Base-by-base conservation (phyloP, 2,888 invertebrate genomes). In the Lasius fuliginosus region DNA sequence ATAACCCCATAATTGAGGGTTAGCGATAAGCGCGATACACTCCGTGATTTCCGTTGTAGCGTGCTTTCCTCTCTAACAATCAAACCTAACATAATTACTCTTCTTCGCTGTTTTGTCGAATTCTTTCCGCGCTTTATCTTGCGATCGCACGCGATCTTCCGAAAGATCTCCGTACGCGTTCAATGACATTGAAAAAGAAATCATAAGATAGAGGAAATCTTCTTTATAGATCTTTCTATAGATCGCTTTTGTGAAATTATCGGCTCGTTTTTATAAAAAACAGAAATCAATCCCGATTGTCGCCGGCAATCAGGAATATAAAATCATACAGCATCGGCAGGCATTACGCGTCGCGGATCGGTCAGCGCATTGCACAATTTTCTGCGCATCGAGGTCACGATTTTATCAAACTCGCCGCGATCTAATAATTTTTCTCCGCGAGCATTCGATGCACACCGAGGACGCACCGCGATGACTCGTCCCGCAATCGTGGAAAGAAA, bases 1-100 rank as follows among this genome's bases (percentile, higher is more conserved):
- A 93, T 93, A 93, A 92, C 91, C 90, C 90, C 84, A 86, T 87
- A 92, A 92, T 91, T 90, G 92, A 91, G 92, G 92, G 92, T 92
- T 91, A 92, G 85, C 88, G 92, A 92, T 92, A 93, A 92, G 92
- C 67, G 75, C 82, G 90, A 91, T 90, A 90, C 90, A 86, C 83
- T 87, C 79, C 75, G 87, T 86, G 88, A 90, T 90, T 88, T 89
- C 85, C 83, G 86, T 82, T 86, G 84, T 84, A 67, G 53, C 60
- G 49, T 79, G 82, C 82, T 73, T 76, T 79, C 56, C 11, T 53
- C 84, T 53, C 23, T 23, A 23, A 64, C 69, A 49, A 64, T 60
- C 42, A 18, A 27, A 62, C 46, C 36, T 58, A 46, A n/a, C 58
- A 83, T 85, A 58, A 62, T 68, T 68, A 40, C 64, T 33, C 42